Evolutionary conservation across 2,113 vertebrate genomes (phyloP).

Genomic region (Pygoscelis adeliae): DNA sequence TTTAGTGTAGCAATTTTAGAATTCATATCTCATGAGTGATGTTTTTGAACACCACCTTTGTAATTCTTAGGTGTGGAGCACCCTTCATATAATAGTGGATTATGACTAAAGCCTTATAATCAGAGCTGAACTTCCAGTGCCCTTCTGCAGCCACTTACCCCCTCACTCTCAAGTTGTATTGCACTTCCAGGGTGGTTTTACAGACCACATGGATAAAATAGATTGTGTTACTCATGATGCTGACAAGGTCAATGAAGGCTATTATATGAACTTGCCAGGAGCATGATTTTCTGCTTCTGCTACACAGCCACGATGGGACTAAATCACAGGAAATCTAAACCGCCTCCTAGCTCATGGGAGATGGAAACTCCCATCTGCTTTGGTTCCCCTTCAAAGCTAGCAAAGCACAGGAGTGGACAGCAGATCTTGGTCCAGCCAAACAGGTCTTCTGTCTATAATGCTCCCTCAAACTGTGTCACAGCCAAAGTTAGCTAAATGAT

Average conservation of each 20-base stretch:
- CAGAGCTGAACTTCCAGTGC: not conserved
- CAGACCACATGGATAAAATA: not conserved
- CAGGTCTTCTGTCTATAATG: not conserved
- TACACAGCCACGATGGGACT: not conserved
- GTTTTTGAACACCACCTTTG: not conserved
- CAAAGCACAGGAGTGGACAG: not conserved
- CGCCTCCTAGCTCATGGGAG: not conserved
- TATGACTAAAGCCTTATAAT: not conserved
- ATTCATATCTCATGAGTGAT: not conserved
- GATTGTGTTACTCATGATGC: not conserved
- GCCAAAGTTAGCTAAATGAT: not conserved
- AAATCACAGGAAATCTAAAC: not conserved
- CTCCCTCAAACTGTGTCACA: not conserved
- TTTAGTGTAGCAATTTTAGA: not conserved
- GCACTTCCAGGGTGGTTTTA: not conserved
- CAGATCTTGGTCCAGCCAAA: not conserved
- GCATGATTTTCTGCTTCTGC: not conserved
- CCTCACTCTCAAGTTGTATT: not conserved
- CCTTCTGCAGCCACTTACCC: not conserved
- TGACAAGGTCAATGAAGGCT: not conserved
- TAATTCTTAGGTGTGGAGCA: not conserved
- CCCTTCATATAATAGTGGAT: not conserved
- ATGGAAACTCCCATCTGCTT: not conserved
- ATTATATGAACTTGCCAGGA: not conserved
- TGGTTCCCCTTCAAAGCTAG: not conserved